Evolutionary conservation across 2,113 vertebrate species (phyloP), one percentile per base, ranked within the genome.

Genomic region (Athene noctua): DNA sequence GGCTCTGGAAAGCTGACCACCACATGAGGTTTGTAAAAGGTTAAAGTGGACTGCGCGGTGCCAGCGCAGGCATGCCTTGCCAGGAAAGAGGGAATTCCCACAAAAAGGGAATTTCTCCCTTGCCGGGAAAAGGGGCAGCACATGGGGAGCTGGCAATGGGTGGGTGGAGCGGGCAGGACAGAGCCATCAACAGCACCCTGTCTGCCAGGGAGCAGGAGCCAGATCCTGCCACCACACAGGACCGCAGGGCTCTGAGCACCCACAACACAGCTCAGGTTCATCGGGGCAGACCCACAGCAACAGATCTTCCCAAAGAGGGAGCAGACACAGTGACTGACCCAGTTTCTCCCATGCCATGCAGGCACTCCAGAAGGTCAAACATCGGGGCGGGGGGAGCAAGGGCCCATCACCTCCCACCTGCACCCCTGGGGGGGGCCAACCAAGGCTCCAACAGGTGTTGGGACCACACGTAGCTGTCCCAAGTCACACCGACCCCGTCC

Each of bases 31-130:
- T 9, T 42, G 62, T 63, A 55, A 59, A 58, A 90, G 40, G 47
- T 47, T 84, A 74, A 25, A 83, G 23, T 30, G 72, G 23, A 84
- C 32, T 0, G 0, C 13, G 57, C 1, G 2, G 34, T 49, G 82
- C 85, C 49, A 40, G 61, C 8, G 5, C 3, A 47, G 79, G 66
- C 52, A 47, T 0, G 8, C 16, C 57, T 32, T 57, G 30, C 79
- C 86, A 86, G 79, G 75, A 80, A 92, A 70, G 75, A 46, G 86
- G 91, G 79, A 96, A 94, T 86, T 93, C 94, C 95, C 95, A 90
- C 3, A 5, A 46, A 91, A 90, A 62, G 32, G 68, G 87, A 91
- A 81, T 81, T 92, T 91, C 27, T 93, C 21, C 47, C 49, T 72
- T 77, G 54, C 77, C 4, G 10, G 82, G 79, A 95, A 96, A 96